phyloP scores from a whole-genome alignment of 2,888 invertebrate species.

The Andricus quercusramuli region DNA sequence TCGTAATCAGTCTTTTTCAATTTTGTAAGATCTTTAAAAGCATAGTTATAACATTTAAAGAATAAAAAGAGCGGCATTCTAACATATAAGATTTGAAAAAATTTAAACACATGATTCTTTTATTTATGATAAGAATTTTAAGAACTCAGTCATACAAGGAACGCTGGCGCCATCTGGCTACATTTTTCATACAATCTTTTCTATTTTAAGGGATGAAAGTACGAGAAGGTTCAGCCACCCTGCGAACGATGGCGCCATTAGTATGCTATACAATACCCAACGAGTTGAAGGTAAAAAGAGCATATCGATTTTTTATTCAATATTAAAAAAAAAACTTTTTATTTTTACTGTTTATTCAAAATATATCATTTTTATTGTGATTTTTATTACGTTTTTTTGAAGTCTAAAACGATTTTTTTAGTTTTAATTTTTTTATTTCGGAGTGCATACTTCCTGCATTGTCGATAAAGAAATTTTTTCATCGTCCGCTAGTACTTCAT shows the following conservation, averaged over 20 bases:
- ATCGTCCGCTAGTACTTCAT: background rate
- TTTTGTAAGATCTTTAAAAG: background rate
- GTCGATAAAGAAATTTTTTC: background rate
- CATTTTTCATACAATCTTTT: constrained; percentile 59
- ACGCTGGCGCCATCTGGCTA: constrained; percentile 65
- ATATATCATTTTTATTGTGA: background rate
- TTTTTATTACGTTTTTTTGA: background rate
- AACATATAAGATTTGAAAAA: background rate
- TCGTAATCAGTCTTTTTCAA: background rate
- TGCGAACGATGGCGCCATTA: constrained; percentile 71
- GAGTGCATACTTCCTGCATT: background rate
- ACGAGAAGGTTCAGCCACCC: constrained; percentile 58
- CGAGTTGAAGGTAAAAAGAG: constrained; percentile 28
- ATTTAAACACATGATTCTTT: background rate
- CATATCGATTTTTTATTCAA: constrained; percentile 46
- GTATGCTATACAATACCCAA: background rate
- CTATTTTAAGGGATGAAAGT: constrained; percentile 52
- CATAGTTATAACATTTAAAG: background rate
- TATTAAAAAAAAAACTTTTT: constrained; percentile 44
- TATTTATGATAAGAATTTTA: background rate
- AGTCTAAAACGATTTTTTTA: background rate
- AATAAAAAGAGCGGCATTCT: background rate
- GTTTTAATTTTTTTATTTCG: background rate
- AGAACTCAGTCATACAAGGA: background rate
- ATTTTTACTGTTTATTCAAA: background rate